These are phyloP conservation scores for Pseudomyrmex pallidus DNA, from an alignment of 1,140 invertebrate genomes.

Conservation along the genomic window DNA sequence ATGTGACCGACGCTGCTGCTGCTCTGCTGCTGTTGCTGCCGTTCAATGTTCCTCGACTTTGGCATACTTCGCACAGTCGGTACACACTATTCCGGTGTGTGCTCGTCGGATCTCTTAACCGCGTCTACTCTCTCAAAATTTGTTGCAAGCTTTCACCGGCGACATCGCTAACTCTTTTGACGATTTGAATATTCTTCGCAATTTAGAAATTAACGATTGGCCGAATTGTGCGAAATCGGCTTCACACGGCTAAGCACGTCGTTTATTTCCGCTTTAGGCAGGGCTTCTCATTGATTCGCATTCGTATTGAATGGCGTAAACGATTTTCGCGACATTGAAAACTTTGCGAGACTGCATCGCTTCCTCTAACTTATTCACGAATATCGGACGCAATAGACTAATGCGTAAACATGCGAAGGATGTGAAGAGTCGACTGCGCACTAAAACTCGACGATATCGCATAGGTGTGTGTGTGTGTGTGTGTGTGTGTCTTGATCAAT, in stretches of 20 bases:
- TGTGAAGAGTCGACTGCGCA: neutral
- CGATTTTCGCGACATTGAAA: constrained; percentile 67
- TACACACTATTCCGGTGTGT: neutral
- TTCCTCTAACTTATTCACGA: constrained; percentile 52
- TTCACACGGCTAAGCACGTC: neutral
- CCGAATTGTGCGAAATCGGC: too few species aligned
- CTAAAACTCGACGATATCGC: constrained; percentile 28
- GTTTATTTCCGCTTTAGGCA: neutral
- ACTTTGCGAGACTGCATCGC: constrained; percentile 45
- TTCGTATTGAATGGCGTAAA: constrained; percentile 42
- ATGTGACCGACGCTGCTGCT: neutral
- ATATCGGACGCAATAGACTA: constrained; percentile 34
- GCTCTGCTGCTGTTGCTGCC: constrained; percentile 12
- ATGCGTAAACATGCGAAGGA: constrained; percentile 39
- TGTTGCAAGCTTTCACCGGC: constrained; percentile 16
- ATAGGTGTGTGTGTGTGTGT: constrained; percentile 4
- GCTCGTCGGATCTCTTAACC: neutral
- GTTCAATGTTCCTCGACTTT: constrained; percentile 75
- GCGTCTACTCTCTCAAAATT: neutral
- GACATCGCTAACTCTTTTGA: constrained; percentile 17
- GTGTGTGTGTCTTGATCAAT: constrained; percentile 38
- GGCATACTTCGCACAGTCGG: constrained; percentile 77
- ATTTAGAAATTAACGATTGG: too few species aligned
- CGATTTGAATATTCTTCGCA: neutral
- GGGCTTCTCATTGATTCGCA: constrained; percentile 56